A percentile compares a stretch with the other conserved stretches of the same genome.
These are phyloP conservation scores for Megastigmus dorsalis DNA, from an alignment of 2,888 invertebrate species.

Conservation along the genomic window DNA sequence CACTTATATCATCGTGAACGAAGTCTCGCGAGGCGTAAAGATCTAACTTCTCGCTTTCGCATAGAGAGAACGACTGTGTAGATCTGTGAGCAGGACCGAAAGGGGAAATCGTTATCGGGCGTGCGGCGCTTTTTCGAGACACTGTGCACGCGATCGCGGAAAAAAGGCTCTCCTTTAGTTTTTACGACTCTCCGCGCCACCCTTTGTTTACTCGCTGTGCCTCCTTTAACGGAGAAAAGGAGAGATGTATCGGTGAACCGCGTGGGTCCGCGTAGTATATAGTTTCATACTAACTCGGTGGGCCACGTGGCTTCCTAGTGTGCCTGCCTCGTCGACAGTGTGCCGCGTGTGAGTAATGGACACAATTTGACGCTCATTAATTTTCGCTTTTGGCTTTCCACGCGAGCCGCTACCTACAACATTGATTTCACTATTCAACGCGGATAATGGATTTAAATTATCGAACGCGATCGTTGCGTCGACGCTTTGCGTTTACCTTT, in stretches of 20 bases:
- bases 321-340: no score
- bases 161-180: neutral
- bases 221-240: neutral
- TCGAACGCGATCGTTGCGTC: constrained; percentile 1
- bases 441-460: constrained; percentile 15
- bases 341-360: constrained; percentile 28
- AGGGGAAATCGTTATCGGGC: constrained; percentile 34
- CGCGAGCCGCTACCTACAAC: neutral
- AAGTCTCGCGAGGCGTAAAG: no score
- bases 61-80: no score
- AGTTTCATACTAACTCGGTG: no score
- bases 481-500: neutral
- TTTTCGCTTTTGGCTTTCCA: constrained; percentile 13
- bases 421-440: neutral
- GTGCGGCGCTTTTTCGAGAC: neutral
- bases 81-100: no score
- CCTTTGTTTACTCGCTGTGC: constrained; percentile 1
- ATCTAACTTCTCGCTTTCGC: constrained; percentile 10
- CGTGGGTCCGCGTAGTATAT: neutral
- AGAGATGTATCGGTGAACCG: no score
- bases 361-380: constrained; percentile 28
- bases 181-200: neutral
- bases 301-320: neutral
- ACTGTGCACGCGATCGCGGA: no score
- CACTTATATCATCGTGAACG: constrained; percentile 12